Conservation (phyloP, 2,113 vertebrate species). For the Raja brachyura region DNA sequence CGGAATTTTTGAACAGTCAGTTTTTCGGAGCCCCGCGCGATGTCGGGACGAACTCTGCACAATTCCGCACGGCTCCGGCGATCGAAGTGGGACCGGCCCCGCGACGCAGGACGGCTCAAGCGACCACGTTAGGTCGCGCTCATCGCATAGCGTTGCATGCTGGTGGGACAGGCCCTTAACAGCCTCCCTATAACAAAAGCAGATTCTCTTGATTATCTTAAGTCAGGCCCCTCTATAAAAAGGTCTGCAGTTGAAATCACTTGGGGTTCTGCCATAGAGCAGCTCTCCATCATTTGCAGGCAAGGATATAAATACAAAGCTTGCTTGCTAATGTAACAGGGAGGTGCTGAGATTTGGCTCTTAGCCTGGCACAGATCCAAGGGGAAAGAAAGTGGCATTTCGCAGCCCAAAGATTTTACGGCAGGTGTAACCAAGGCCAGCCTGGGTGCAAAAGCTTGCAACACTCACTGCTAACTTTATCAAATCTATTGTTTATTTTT, state of each 20-base stretch:
- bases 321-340: background rate
- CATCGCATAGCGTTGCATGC: no score
- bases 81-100: no score
- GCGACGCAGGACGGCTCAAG: no score
- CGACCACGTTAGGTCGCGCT: no score
- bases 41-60: no score
- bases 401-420: background rate
- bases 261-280: background rate
- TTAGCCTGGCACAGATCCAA: background rate
- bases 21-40: no score
- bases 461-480: background rate
- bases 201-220: background rate
- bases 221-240: background rate
- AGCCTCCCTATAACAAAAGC: background rate
- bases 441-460: background rate
- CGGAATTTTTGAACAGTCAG: no score
- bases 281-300: no score
- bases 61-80: no score
- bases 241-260: background rate
- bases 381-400: background rate
- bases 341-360: background rate
- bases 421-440: no score
- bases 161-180: no score
- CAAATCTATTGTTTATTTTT: background rate
- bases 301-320: background rate